Evolutionary conservation across 2,888 invertebrate genomes (phyloP).

Genomic region (Amiota mariae): DNA sequence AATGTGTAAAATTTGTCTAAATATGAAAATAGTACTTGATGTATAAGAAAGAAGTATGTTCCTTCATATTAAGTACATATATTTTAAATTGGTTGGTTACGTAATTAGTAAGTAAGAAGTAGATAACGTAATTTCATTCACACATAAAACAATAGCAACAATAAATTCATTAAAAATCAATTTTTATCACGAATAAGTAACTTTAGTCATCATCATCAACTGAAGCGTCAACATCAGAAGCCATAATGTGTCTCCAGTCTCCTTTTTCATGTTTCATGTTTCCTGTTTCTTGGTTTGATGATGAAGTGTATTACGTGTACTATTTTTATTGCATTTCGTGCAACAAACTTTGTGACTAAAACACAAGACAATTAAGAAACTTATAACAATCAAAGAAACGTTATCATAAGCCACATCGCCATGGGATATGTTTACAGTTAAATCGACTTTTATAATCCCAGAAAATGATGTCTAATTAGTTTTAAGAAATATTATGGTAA

Average conservation of each 20-base stretch:
- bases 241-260: not conserved
- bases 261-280: no score
- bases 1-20: no score
- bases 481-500: no score
- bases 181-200: not conserved
- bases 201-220: conserved; percentile 13
- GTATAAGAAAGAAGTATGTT: no score
- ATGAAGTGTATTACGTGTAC: no score
- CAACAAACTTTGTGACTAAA: not conserved
- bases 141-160: not conserved
- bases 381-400: no score
- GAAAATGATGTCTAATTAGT: not conserved
- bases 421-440: not conserved
- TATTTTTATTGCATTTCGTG: not conserved
- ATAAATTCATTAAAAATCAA: conserved; percentile 27
- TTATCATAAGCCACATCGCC: not conserved
- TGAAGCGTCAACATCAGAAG: not conserved
- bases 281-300: no score
- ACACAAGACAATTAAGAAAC: not conserved
- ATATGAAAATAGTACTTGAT: no score
- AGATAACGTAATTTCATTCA: not conserved
- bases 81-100: no score
- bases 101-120: not conserved
- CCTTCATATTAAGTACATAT: no score
- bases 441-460: not conserved